Percentiles rank a stretch among this genome's conserved stretches.
phyloP scores from a whole-genome alignment of 2,113 vertebrate species.

The Carlito syrichta region DNA sequence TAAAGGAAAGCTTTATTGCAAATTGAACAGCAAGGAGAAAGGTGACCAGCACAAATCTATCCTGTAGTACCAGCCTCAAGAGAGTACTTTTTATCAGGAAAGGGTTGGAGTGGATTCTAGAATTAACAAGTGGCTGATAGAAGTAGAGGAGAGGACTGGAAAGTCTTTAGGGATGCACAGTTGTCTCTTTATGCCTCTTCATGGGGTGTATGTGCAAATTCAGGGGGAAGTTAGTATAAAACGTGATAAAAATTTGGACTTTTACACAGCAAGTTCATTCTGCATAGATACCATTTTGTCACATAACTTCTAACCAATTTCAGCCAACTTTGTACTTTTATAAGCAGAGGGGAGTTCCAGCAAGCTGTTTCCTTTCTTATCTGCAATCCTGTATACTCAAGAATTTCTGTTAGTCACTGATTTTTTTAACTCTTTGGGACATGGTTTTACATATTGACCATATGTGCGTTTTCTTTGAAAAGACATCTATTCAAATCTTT shows the following conservation, averaged over 20 bases:
- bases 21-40: too few species aligned
- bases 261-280: background rate
- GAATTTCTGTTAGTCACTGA: background rate
- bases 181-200: background rate
- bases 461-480: background rate
- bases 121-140: too few species aligned
- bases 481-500: background rate
- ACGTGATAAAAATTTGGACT: background rate
- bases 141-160: too few species aligned
- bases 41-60: too few species aligned
- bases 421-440: background rate
- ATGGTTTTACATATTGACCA: background rate
- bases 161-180: background rate
- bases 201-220: background rate
- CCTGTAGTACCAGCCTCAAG: too few species aligned
- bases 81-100: too few species aligned
- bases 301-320: background rate
- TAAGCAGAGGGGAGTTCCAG: background rate
- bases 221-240: background rate
- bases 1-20: too few species aligned
- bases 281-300: fast-evolving
- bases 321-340: background rate
- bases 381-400: background rate
- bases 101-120: too few species aligned
- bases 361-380: background rate